These are phyloP conservation scores for Phrynocephalus vlangalii DNA, from an alignment of 2,797 vertebrate species.

Conservation along the genomic window DNA sequence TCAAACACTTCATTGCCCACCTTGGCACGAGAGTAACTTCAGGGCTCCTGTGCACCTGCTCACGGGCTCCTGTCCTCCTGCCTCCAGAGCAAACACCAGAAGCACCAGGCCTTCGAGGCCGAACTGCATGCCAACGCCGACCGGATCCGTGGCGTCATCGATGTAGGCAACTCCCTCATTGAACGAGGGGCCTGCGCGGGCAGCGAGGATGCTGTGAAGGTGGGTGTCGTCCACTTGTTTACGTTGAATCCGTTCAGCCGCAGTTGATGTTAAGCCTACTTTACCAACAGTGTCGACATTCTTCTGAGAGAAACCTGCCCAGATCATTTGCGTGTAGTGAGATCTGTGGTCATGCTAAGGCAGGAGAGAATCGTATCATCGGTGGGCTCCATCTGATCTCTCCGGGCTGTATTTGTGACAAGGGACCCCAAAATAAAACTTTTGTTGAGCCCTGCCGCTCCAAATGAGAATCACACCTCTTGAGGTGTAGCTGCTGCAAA, in stretches of 20 bases:
- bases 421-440: too few species aligned
- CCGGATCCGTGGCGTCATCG: slow-evolving; percentile 94
- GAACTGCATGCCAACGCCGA: slow-evolving; percentile 98
- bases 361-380: too few species aligned
- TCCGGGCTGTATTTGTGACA: too few species aligned
- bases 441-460: too few species aligned
- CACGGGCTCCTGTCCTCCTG: slow-evolving; percentile 30
- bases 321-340: background rate
- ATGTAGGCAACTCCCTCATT: slow-evolving; percentile 95
- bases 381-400: too few species aligned
- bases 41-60: slow-evolving; percentile 8
- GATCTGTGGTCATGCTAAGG: background rate
- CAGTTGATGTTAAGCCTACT: too few species aligned
- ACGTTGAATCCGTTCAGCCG: background rate
- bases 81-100: slow-evolving; percentile 97
- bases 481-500: too few species aligned
- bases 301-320: too few species aligned
- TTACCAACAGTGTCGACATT: background rate
- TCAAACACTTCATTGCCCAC: background rate
- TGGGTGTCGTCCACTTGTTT: slow-evolving; percentile 53
- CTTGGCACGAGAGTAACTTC: slow-evolving; percentile 42
- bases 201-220: slow-evolving; percentile 98
- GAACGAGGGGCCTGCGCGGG: slow-evolving; percentile 95
- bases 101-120: slow-evolving; percentile 97
- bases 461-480: too few species aligned